Evolutionary conservation across 1,140 invertebrate genomes (phyloP).

Genomic region (Zaprionus tsacasi): DNA sequence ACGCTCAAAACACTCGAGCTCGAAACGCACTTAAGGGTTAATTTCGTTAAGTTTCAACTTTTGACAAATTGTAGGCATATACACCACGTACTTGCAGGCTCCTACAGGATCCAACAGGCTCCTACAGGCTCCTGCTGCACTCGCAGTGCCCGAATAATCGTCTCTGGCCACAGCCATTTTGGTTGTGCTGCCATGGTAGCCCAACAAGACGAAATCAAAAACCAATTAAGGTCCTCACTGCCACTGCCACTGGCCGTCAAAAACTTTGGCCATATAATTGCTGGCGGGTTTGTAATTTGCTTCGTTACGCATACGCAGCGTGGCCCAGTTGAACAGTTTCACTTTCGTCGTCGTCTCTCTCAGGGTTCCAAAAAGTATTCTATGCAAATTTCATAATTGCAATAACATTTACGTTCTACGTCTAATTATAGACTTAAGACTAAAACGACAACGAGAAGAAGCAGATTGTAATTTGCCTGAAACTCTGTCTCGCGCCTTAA

Average conservation of each 20-base stretch:
- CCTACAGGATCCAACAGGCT: background rate
- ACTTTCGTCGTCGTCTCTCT: constrained; percentile 21
- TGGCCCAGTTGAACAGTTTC: constrained; percentile 33
- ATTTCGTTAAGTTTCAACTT: constrained; percentile 72
- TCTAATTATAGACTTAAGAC: constrained; percentile 62
- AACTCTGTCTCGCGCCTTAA: constrained; percentile 11
- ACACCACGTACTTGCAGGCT: constrained; percentile 21
- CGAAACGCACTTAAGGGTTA: constrained; percentile 68
- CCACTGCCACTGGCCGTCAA: constrained; percentile 1
- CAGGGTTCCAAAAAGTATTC: constrained; percentile 26
- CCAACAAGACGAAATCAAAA: constrained; percentile 63
- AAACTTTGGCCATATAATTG: constrained; percentile 61
- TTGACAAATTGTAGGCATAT: constrained; percentile 47
- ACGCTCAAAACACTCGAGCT: constrained; percentile 54
- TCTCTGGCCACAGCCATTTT: constrained; percentile 33
- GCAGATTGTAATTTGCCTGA: constrained; percentile 42
- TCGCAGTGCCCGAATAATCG: constrained; percentile 19
- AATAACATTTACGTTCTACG: constrained; percentile 52
- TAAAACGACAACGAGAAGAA: constrained; percentile 8
- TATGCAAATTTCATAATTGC: constrained; percentile 55
- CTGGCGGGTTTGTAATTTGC: constrained; percentile 47
- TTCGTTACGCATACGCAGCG: constrained; percentile 31
- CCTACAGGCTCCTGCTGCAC: background rate
- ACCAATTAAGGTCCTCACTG: constrained; percentile 58
- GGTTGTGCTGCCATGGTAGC: constrained; percentile 4